phyloP scores from a whole-genome alignment of 1,140 invertebrate genomes.

The Drosophila kurseongensis region DNA sequence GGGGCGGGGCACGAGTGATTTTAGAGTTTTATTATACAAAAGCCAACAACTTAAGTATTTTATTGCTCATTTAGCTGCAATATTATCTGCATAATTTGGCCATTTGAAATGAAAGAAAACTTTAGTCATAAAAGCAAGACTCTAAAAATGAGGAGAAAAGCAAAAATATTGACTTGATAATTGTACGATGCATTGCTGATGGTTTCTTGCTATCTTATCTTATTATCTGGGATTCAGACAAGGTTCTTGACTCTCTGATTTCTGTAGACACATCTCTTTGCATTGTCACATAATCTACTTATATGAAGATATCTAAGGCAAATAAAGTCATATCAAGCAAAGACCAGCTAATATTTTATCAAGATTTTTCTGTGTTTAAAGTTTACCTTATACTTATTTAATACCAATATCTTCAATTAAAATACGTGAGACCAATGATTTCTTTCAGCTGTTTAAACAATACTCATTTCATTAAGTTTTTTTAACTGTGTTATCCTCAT shows the following conservation, averaged over 20 bases:
- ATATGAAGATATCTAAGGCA: neutral
- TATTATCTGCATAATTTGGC: constrained; percentile 58
- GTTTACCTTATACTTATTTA: neutral
- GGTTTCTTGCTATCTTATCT: constrained; percentile 23
- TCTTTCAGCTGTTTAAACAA: neutral
- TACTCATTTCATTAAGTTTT: too few species aligned
- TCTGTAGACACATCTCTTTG: neutral
- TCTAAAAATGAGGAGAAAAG: constrained; percentile 2
- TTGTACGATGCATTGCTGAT: neutral
- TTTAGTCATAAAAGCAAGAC: constrained; percentile 50
- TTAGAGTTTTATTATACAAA: constrained; percentile 67
- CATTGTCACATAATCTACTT: neutral
- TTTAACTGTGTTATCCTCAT: too few species aligned
- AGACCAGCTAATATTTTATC: neutral
- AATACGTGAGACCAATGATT: neutral
- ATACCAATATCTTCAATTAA: neutral
- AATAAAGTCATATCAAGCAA: neutral
- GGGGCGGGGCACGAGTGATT: constrained; percentile 7
- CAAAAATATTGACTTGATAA: constrained; percentile 6
- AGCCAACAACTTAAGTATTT: constrained; percentile 39
- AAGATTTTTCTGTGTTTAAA: neutral
- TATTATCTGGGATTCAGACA: constrained; percentile 9
- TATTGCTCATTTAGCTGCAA: constrained; percentile 45
- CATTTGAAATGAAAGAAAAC: constrained; percentile 42
- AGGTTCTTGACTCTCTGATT: constrained; percentile 13